Evolutionary conservation across 2,888 invertebrate genomes (phyloP), one percentile per base, ranked within the genome.

Genomic region (Pseudeuparius sepicola): DNA sequence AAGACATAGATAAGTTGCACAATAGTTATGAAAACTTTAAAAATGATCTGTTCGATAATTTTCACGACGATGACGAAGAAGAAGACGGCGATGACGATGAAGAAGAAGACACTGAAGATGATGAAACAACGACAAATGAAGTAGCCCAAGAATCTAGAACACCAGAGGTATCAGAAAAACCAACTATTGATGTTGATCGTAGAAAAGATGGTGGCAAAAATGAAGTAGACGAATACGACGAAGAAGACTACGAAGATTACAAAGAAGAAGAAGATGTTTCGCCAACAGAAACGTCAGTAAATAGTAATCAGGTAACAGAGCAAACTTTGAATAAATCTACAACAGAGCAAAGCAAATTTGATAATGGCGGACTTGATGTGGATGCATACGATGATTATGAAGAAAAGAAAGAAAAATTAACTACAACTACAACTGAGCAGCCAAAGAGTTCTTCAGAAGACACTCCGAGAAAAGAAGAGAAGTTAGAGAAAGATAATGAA

Each of bases 211-310:
- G 35, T 4, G 38, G 43, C 12, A 36, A 44, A 3, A 24, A 37
- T 14, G 42, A 39, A 2, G 41, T 39, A 6, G 43, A 42, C 23
- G 41, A 45, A 14, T 43, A 49, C 23, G 43, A 48, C 3, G 45
- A 45, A 20, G 43, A 48, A 24, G 44, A 47, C 24, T 36, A 48
- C 7, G 46, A 47, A 32, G 45, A 49, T 10, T 25, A 46, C 15
- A 40, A 41, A 25, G 34, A 31, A 16, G 36, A 39, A 42, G 31
- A 38, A 12, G 26, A 40, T 24, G 31, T 9, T 20, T 7, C 20
- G 6, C 20, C 20, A 7, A 20, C 20, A 20, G 20, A 20, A 20
- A 7, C 20, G 20, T 7, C 20, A 20, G 9, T 9, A 20, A 7
- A 7, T 20, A 9, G 9, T 7, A 9, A 20, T 20, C 6, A 6